These are phyloP conservation scores for Adelognathus sp. DNA, from an alignment of 2,888 invertebrate genomes.

Conservation along the genomic window DNA sequence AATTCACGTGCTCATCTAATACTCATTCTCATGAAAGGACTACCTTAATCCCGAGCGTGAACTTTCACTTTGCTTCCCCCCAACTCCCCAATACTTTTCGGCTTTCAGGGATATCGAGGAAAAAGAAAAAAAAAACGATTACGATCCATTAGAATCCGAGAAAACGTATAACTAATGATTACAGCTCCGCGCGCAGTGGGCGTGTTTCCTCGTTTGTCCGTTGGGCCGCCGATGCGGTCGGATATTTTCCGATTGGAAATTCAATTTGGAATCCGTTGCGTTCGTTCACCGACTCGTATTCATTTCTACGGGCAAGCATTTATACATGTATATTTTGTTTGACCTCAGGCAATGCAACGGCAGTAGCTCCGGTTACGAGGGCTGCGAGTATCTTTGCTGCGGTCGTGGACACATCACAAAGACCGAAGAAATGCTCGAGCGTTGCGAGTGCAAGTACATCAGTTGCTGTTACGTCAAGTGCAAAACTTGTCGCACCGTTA, in stretches of 20 bases:
- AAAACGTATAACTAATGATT: slow-evolving; percentile 43
- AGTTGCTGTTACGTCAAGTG: slow-evolving; percentile 95
- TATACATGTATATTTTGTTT: not conserved
- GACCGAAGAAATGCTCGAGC: slow-evolving; percentile 86
- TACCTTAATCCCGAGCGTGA: not conserved
- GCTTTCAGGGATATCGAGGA: slow-evolving; percentile 12
- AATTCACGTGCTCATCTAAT: too few species aligned
- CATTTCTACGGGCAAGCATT: slow-evolving; percentile 20
- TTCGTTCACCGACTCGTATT: slow-evolving; percentile 4
- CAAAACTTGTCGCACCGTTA: slow-evolving; percentile 88
- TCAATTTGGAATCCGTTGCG: slow-evolving; percentile 42
- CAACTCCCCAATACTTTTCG: not conserved
- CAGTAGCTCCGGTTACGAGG: slow-evolving; percentile 85
- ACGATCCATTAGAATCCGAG: slow-evolving; percentile 37
- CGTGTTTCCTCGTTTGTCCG: slow-evolving; percentile 64
- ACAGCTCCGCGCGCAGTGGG: slow-evolving; percentile 64
- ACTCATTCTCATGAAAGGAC: too few species aligned
- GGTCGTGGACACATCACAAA: slow-evolving; percentile 89
- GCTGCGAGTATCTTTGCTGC: slow-evolving; percentile 92
- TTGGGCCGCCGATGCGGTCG: slow-evolving; percentile 23
- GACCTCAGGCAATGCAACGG: slow-evolving; percentile 87
- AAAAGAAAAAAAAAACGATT: slow-evolving; percentile 22
- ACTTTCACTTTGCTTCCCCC: not conserved
- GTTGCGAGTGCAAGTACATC: slow-evolving; percentile 92
- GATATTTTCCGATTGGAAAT: slow-evolving; percentile 56